Evolutionary conservation across 2,888 invertebrate species (phyloP).

Genomic region (Mythimna loreyi): DNA sequence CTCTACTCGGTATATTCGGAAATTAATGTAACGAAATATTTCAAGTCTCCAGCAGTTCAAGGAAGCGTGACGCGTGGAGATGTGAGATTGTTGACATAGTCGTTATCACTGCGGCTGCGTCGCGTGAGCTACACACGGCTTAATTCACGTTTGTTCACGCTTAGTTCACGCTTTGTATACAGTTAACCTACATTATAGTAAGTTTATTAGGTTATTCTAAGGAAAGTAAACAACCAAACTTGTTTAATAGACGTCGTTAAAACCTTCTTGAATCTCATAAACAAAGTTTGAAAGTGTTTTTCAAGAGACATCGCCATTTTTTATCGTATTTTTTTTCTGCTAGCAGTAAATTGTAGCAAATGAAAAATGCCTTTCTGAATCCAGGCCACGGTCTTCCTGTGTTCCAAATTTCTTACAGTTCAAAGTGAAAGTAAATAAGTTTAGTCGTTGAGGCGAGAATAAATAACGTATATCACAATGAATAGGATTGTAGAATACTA

Average conservation of each 20-base stretch:
- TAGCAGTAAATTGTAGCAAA: too few relatives aligned
- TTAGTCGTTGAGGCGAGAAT: too few relatives aligned
- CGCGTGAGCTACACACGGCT: constrained; percentile 20
- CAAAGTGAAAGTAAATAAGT: too few relatives aligned
- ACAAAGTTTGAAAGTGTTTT: constrained; percentile 9
- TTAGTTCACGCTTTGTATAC: constrained; percentile 28
- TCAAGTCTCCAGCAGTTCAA: not conserved
- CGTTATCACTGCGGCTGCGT: constrained; percentile 24
- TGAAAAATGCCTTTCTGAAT: too few relatives aligned
- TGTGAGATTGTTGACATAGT: constrained; percentile 27
- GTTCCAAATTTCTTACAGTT: too few relatives aligned
- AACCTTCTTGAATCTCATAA: constrained; percentile 14
- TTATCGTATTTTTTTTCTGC: too few relatives aligned
- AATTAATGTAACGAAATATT: constrained; percentile 3
- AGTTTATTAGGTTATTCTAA: constrained; percentile 1
- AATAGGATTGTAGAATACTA: too few relatives aligned
- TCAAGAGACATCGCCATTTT: constrained; percentile 1
- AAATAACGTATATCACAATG: too few relatives aligned
- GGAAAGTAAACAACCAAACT: constrained; percentile 6
- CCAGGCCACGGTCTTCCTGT: too few relatives aligned
- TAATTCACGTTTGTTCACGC: constrained; percentile 38
- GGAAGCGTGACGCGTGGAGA: not conserved
- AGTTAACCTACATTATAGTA: constrained; percentile 17
- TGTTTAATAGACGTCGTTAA: constrained; percentile 12
- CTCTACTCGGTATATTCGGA: not conserved